phyloP scores from a whole-genome alignment of 2,888 invertebrate species.

The Falcaria lacertinaria region DNA sequence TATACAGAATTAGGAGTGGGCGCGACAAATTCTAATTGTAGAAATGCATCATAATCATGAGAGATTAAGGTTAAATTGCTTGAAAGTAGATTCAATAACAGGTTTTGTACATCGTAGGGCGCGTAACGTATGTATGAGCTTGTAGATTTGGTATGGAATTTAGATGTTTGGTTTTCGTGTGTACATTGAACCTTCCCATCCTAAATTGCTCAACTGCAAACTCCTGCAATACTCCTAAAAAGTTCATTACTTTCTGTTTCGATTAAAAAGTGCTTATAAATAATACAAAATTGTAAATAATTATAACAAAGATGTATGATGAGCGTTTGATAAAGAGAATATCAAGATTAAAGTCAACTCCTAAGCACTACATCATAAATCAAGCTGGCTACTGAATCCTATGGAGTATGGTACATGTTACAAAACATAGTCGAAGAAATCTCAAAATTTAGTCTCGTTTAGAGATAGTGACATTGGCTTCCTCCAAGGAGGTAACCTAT shows the following conservation, averaged over 20 bases:
- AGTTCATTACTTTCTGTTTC: slow-evolving; percentile 12
- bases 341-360: not conserved
- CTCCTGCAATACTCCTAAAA: no score
- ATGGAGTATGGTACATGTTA: not conserved
- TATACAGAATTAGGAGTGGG: slow-evolving; percentile 71
- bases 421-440: not conserved
- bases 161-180: slow-evolving; percentile 15
- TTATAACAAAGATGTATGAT: not conserved
- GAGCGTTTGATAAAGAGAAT: not conserved
- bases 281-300: slow-evolving; percentile 9
- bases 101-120: slow-evolving; percentile 54
- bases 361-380: not conserved
- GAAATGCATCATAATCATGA: slow-evolving; percentile 53
- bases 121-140: slow-evolving; percentile 64
- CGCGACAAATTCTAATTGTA: slow-evolving; percentile 44
- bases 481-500: slow-evolving; percentile 30
- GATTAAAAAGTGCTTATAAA: slow-evolving; percentile 19
- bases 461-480: slow-evolving; percentile 18
- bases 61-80: slow-evolving; percentile 15
- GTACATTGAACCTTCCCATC: slow-evolving; percentile 9
- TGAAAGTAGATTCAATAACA: slow-evolving; percentile 21
- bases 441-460: slow-evolving; percentile 3
- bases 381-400: not conserved
- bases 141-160: slow-evolving; percentile 65
- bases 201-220: slow-evolving; percentile 21